Percentiles rank a stretch among this genome's conserved stretches.
Evolutionary conservation across 2,113 vertebrate species (phyloP).

Genomic region (Neodon shergylaensis): DNA sequence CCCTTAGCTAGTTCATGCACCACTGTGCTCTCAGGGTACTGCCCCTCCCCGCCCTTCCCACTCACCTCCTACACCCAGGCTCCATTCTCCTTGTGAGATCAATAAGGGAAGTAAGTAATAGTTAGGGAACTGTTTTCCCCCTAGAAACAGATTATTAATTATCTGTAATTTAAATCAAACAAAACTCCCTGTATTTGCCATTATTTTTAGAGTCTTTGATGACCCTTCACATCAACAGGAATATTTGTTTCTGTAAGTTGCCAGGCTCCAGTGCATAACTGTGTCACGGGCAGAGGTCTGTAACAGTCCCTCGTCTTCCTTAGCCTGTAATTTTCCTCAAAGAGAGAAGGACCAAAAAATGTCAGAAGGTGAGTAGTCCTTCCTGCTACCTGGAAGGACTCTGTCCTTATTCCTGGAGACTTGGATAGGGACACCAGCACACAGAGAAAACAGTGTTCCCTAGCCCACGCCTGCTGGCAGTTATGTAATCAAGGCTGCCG

Average conservation of each 20-base stretch:
- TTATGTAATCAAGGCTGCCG: background rate
- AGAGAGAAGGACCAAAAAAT: background rate
- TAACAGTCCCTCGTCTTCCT: background rate
- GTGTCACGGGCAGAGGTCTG: background rate
- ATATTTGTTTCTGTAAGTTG: background rate
- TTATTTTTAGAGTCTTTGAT: background rate
- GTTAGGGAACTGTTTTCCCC: background rate
- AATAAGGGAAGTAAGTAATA: background rate
- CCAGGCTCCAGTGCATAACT: accelerated
- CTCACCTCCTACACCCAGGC: background rate
- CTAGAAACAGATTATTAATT: background rate
- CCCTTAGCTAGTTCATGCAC: accelerated
- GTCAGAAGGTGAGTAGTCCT: background rate
- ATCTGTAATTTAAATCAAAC: background rate
- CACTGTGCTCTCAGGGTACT: background rate
- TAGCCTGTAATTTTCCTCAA: background rate
- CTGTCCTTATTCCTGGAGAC: background rate
- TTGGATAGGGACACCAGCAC: background rate
- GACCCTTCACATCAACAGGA: background rate
- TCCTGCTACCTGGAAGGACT: background rate
- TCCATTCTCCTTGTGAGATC: background rate
- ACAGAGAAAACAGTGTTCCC: background rate
- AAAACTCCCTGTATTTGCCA: background rate
- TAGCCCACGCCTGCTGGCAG: background rate
- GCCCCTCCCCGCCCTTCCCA: too few species aligned